These are phyloP conservation scores for Marmota flaviventris DNA, from an alignment of 2,113 vertebrate species.

Conservation along the genomic window DNA sequence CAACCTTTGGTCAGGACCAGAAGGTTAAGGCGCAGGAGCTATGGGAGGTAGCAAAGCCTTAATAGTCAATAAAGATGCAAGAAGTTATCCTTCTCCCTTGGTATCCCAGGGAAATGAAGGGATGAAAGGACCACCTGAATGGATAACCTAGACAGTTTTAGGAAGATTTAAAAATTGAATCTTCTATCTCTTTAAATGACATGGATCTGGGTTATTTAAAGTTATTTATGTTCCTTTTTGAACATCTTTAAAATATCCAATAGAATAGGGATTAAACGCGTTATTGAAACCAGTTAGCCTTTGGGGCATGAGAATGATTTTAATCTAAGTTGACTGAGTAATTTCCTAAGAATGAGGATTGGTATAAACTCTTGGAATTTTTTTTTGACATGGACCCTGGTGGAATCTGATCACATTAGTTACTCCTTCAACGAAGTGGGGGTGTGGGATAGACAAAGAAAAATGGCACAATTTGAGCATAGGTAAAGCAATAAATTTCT, in stretches of 20 bases:
- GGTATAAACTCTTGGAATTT: background rate
- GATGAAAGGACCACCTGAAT: background rate
- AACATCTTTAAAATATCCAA: slow-evolving; percentile 29
- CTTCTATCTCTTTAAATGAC: slow-evolving; percentile 12
- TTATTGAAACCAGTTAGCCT: slow-evolving; percentile 6
- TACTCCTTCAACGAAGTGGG: background rate
- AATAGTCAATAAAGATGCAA: too few relatives aligned
- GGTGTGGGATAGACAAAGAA: background rate
- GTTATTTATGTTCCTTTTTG: slow-evolving; percentile 33
- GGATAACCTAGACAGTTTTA: background rate
- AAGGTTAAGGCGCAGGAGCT: background rate
- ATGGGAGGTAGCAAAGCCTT: background rate
- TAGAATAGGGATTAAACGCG: background rate
- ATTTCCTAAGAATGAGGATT: background rate
- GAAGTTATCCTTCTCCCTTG: background rate
- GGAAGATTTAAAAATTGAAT: slow-evolving; percentile 25
- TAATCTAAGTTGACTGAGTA: background rate
- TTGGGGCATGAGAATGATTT: slow-evolving; percentile 41
- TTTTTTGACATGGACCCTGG: slow-evolving; percentile 11
- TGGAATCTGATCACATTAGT: background rate
- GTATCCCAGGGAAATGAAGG: background rate
- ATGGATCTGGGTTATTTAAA: slow-evolving; percentile 17
- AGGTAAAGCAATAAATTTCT: background rate
- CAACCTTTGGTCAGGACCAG: background rate
- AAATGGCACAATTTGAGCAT: background rate